These are phyloP conservation scores for Spongia lamella DNA, from an alignment of 37 sponge, comb jelly and placozoan genomes.

Conservation along the genomic window DNA sequence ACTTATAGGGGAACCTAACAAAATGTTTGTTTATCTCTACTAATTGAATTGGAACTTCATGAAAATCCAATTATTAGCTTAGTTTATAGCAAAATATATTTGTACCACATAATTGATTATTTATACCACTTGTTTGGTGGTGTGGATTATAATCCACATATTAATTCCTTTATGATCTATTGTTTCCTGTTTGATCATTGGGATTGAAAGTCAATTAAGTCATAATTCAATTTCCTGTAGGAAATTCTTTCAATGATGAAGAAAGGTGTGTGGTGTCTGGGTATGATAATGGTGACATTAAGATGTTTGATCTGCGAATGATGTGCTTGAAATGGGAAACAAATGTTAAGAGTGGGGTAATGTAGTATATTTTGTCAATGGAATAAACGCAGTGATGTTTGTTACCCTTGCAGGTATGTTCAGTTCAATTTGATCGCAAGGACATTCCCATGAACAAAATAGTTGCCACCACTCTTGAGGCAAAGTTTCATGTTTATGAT, in stretches of 20 bases:
- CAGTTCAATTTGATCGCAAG: slow-evolving; percentile 93
- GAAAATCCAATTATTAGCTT: too few relatives aligned
- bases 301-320: slow-evolving; percentile 95
- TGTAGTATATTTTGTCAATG: slow-evolving; percentile 6
- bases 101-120: too few relatives aligned
- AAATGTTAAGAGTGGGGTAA: slow-evolving; percentile 97
- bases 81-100: too few relatives aligned
- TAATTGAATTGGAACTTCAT: too few relatives aligned
- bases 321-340: slow-evolving; percentile 96
- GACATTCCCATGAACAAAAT: slow-evolving; percentile 97
- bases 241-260: slow-evolving; percentile 87
- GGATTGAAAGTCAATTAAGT: too few relatives aligned
- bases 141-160: too few relatives aligned
- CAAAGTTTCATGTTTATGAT: slow-evolving; percentile 83
- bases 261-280: slow-evolving; percentile 96
- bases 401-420: slow-evolving; percentile 75
- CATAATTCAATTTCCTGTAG: slow-evolving; percentile 30
- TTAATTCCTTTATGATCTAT: too few relatives aligned
- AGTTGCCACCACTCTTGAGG: slow-evolving; percentile 89
- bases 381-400: neutral
- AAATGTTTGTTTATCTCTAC: too few relatives aligned
- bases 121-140: too few relatives aligned
- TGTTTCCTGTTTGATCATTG: too few relatives aligned
- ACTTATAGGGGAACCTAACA: too few relatives aligned
- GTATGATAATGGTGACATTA: slow-evolving; percentile 98